A percentile compares a stretch with the other conserved stretches of the same genome.
Conservation (phyloP, 2,113 vertebrate species). For the Rhodinocichla rosea region DNA sequence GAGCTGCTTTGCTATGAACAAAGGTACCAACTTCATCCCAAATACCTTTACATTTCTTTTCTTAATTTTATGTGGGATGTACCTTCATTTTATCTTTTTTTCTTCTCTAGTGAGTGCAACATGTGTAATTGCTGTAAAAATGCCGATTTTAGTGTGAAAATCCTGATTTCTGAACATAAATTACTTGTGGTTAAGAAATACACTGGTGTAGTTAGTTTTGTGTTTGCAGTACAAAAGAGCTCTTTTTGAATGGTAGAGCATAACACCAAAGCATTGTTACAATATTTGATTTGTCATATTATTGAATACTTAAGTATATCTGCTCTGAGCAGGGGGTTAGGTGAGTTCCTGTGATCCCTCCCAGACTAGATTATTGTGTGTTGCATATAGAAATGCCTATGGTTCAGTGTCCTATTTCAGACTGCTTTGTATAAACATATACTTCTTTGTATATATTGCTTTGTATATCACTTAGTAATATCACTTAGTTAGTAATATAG, state of each 20-base stretch:
- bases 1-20: not conserved
- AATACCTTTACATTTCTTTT: not conserved
- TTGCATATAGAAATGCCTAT: not conserved
- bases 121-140: not conserved
- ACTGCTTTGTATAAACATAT: not conserved
- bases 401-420: not conserved
- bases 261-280: not conserved
- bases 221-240: not conserved
- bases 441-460: not conserved
- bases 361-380: not conserved
- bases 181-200: not conserved
- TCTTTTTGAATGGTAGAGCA: not conserved
- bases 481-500: not conserved
- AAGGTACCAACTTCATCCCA: accelerated
- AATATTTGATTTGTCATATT: not conserved
- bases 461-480: not conserved
- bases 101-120: not conserved
- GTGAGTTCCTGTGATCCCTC: not conserved
- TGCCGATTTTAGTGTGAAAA: not conserved
- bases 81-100: not conserved
- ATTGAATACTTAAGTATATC: not conserved
- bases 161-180: not conserved
- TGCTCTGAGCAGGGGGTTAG: not conserved
- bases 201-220: not conserved
- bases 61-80: not conserved